Percentiles rank a stretch among this genome's conserved stretches.
These are phyloP conservation scores for Limnephilus auricula DNA, from an alignment of 2,888 invertebrate genomes.

Conservation along the genomic window DNA sequence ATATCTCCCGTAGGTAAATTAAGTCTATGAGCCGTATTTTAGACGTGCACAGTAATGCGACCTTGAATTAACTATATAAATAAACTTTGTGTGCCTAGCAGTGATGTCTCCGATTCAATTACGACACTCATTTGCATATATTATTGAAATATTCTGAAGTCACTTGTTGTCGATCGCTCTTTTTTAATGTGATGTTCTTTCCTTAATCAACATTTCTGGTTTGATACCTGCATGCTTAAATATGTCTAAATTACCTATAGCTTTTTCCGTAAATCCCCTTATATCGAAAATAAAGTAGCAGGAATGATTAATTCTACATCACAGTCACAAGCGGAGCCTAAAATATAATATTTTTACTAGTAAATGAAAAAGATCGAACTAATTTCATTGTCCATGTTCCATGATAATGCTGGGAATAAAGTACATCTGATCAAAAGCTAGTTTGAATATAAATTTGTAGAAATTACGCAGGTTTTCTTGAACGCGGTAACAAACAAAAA, in stretches of 20 bases:
- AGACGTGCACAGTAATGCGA: neutral
- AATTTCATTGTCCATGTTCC: too few relatives aligned
- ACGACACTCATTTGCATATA: neutral
- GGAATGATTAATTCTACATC: too few relatives aligned
- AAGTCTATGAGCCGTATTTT: neutral
- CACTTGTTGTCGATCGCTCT: neutral
- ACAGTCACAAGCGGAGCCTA: too few relatives aligned
- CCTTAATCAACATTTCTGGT: neutral
- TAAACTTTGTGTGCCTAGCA: neutral
- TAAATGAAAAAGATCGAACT: too few relatives aligned
- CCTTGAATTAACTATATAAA: neutral
- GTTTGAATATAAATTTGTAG: too few relatives aligned
- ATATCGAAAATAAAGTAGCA: too few relatives aligned
- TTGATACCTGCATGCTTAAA: neutral
- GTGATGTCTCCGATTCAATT: neutral
- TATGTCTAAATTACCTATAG: neutral
- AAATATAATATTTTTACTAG: too few relatives aligned
- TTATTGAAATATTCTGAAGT: neutral
- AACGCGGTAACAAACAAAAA: too few relatives aligned
- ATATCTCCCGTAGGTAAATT: neutral
- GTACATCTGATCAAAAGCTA: too few relatives aligned
- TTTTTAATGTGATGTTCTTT: neutral
- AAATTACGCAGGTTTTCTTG: too few relatives aligned
- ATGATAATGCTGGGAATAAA: too few relatives aligned
- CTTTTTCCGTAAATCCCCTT: too few relatives aligned